Conservation (phyloP, 2,113 vertebrate species). For the Epinephelus moara region DNA sequence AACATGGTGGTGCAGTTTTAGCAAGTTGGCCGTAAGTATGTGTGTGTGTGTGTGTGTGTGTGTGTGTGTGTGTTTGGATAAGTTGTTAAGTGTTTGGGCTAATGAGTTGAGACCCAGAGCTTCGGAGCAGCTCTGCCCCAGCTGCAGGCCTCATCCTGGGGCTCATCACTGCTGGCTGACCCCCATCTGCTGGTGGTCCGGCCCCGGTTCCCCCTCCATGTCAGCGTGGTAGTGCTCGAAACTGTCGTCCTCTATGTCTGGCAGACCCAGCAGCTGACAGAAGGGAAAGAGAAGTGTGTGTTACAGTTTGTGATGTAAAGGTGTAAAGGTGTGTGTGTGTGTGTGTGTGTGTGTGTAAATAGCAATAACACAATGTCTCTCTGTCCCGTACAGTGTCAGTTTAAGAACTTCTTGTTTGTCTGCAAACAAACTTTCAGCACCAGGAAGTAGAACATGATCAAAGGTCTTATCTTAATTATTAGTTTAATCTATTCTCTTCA, state of each 20-base stretch:
- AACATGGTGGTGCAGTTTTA: conserved; percentile 78
- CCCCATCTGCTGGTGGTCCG: conserved; percentile 99
- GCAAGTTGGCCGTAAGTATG: conserved; percentile 52
- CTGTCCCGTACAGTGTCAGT: background rate
- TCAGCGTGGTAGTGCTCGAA: conserved; percentile 99
- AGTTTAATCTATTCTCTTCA: background rate
- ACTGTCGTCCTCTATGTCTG: conserved; percentile 94
- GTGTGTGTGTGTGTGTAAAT: background rate
- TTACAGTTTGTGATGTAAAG: conserved; percentile 10
- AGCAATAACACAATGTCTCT: background rate
- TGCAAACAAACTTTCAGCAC: background rate
- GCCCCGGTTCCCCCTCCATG: conserved; percentile 96
- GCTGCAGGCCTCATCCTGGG: conserved; percentile 49
- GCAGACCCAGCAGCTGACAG: conserved; percentile 93
- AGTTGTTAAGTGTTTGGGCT: conserved; percentile 50
- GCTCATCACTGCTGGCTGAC: conserved; percentile 96
- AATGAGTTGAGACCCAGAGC: conserved; percentile 33
- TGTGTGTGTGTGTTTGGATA: conserved; percentile 39
- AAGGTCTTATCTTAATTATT: background rate
- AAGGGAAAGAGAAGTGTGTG: background rate
- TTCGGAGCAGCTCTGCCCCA: conserved; percentile 43
- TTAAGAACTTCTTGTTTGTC: background rate
- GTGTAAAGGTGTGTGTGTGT: background rate
- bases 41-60: conserved; percentile 15
- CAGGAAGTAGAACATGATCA: background rate